Conservation (phyloP, 2,113 vertebrate species). For the Crocuta crocuta region DNA sequence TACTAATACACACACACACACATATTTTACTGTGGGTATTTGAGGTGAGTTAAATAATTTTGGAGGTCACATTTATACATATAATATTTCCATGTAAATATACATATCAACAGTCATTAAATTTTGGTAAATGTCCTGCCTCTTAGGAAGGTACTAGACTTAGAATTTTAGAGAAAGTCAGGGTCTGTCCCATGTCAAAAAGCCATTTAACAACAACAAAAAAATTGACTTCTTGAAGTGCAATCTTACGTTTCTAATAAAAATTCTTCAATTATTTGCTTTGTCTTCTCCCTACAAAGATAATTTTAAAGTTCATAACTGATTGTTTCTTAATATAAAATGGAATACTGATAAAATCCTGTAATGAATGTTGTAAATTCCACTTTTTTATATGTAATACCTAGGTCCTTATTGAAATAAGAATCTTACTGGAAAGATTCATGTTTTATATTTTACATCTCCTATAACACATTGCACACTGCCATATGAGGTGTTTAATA, state of each 20-base stretch:
- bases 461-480: not conserved
- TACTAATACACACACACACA: not conserved
- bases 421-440: not conserved
- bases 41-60: not conserved
- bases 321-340: not conserved
- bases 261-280: not conserved
- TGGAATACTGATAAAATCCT: not conserved
- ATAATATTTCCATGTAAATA: not conserved
- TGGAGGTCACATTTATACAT: not conserved
- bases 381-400: not conserved
- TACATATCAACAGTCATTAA: not conserved
- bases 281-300: not conserved
- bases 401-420: not conserved
- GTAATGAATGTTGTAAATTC: not conserved
- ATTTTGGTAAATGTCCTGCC: not conserved
- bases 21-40: not conserved
- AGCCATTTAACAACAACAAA: not conserved
- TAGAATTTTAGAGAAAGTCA: not conserved
- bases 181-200: not conserved
- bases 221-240: not conserved
- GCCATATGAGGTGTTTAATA: not conserved
- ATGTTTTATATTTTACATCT: not conserved
- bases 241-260: not conserved
- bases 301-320: not conserved
- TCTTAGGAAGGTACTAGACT: not conserved